These are phyloP conservation scores for Paraplagusia blochii DNA, from an alignment of 2,113 vertebrate genomes.

Conservation along the genomic window DNA sequence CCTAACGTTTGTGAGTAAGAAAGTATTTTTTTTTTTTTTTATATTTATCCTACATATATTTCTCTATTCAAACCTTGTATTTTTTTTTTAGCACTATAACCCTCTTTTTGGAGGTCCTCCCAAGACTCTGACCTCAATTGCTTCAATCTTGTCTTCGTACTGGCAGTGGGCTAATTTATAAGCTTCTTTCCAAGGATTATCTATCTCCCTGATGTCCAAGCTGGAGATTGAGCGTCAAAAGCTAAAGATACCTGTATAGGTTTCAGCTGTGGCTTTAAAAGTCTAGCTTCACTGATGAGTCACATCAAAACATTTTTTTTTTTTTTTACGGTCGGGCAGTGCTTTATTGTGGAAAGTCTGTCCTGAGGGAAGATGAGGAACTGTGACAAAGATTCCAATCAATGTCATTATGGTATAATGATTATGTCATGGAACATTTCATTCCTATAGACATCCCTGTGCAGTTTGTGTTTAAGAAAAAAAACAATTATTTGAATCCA, in stretches of 20 bases:
- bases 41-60: too few relatives aligned
- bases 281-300: conserved; percentile 21
- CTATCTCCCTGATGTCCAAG: conserved; percentile 65
- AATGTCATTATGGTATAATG: not conserved
- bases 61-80: too few relatives aligned
- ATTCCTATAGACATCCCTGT: not conserved
- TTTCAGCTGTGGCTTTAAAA: conserved; percentile 37
- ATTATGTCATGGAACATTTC: not conserved
- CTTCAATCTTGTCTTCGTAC: conserved; percentile 62
- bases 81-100: too few relatives aligned
- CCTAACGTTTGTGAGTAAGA: too few relatives aligned
- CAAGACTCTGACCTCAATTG: conserved; percentile 62
- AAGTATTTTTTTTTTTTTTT: too few relatives aligned
- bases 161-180: conserved; percentile 70
- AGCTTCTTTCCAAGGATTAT: conserved; percentile 76
- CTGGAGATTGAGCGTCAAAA: conserved; percentile 23
- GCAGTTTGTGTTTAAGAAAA: not conserved
- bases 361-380: conserved; percentile 2
- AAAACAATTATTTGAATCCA: not conserved
- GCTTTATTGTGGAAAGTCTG: conserved; percentile 12
- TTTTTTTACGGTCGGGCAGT: too few relatives aligned
- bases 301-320: conserved; percentile 16
- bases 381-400: conserved; percentile 7
- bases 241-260: conserved; percentile 43
- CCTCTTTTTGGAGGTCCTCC: conserved; percentile 12